Evolutionary conservation across 2,888 invertebrate genomes (phyloP).

Genomic region (Nymphalis urticae): DNA sequence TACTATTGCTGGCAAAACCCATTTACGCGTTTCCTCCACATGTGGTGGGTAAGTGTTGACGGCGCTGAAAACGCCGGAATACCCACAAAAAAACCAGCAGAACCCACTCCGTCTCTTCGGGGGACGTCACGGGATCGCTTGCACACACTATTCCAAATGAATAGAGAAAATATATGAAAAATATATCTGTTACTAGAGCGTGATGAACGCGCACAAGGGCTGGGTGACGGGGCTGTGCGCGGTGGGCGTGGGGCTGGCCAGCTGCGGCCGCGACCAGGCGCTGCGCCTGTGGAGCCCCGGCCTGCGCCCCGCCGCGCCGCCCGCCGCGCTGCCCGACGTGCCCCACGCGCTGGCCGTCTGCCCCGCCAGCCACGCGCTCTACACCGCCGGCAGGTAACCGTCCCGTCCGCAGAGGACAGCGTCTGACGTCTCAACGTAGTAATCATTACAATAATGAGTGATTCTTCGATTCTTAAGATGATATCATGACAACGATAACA

Average conservation of each 20-base stretch:
- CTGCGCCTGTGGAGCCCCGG: constrained; percentile 88
- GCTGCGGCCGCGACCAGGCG: constrained; percentile 89
- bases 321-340: constrained; percentile 77
- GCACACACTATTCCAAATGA: no score
- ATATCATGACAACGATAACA: no score
- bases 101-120: no score
- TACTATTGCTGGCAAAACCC: no score
- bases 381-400: constrained; percentile 92
- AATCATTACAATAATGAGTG: no score
- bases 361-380: constrained; percentile 76
- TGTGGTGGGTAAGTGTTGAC: no score
- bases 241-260: constrained; percentile 77
- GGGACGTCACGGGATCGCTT: no score
- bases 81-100: no score
- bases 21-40: no score
- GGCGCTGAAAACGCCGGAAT: no score
- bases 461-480: no score
- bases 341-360: constrained; percentile 87
- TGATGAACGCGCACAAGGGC: constrained; percentile 93
- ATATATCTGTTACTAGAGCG: constrained; percentile 52
- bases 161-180: no score
- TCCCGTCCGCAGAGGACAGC: constrained; percentile 35
- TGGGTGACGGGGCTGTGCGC: constrained; percentile 89
- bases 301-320: constrained; percentile 75
- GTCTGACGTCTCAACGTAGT: neutral